A percentile compares a stretch with the other conserved stretches of the same genome.
Evolutionary conservation across 2,888 invertebrate species (phyloP).

Genomic region (Himalopsyche japonica): DNA sequence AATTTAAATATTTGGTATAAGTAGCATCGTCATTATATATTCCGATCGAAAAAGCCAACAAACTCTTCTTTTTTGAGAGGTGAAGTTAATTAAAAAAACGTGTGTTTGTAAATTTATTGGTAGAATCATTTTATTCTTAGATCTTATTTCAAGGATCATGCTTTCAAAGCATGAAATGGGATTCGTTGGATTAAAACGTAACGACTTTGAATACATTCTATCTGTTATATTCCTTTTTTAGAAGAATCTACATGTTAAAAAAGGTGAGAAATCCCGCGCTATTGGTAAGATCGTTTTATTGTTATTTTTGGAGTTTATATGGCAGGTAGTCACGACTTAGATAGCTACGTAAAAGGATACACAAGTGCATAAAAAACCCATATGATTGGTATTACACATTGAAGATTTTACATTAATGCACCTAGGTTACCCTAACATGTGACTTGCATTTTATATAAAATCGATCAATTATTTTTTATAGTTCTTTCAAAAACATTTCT

Average conservation of each 20-base stretch:
- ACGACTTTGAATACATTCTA: not conserved
- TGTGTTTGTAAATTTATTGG: not conserved
- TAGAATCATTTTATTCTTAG: not conserved
- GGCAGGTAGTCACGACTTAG: conserved; percentile 40
- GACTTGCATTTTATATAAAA: not conserved
- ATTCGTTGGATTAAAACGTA: not conserved
- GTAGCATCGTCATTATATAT: no score
- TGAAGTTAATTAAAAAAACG: not conserved
- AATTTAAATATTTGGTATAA: no score
- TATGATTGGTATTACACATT: not conserved
- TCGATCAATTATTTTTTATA: not conserved
- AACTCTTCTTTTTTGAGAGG: not conserved
- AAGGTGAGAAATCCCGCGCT: conserved; percentile 1
- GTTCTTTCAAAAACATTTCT: not conserved
- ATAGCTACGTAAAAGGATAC: conserved; percentile 26
- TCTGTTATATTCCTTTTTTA: not conserved
- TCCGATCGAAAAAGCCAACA: no score
- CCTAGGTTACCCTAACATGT: not conserved
- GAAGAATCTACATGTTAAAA: not conserved
- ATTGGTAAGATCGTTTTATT: not conserved
- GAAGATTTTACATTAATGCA: not conserved
- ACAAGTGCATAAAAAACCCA: conserved; percentile 31
- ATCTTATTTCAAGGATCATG: not conserved
- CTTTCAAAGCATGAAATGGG: not conserved
- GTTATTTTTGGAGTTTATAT: conserved; percentile 6